phyloP scores from a whole-genome alignment of 1,140 invertebrate species.

The Polypedilum pembai region DNA sequence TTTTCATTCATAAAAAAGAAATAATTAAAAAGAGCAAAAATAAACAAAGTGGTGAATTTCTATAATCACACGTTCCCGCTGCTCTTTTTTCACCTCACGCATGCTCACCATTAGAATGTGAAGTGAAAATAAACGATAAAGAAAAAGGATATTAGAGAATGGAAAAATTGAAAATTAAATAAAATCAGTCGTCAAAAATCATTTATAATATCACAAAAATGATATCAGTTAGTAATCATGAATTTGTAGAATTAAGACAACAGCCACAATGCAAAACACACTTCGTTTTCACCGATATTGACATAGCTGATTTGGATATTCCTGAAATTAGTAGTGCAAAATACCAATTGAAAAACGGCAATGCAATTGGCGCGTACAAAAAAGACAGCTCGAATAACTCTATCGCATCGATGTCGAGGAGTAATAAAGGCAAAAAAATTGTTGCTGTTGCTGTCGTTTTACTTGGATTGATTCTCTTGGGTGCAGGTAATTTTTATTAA shows the following conservation, averaged over 20 bases:
- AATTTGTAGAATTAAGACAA: neutral
- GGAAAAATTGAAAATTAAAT: too few species aligned
- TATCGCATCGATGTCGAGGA: neutral
- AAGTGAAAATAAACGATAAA: neutral
- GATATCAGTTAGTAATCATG: slow-evolving; percentile 9
- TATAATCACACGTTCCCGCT: neutral
- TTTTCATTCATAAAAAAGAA: too few species aligned
- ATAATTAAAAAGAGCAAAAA: neutral
- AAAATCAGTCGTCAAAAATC: too few species aligned
- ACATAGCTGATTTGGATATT: slow-evolving; percentile 20
- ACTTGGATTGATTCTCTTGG: neutral
- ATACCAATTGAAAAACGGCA: slow-evolving; percentile 22
- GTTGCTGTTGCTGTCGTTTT: neutral
- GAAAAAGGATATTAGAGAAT: neutral
- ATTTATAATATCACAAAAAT: neutral
- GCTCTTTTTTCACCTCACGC: neutral
- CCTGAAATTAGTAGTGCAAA: neutral
- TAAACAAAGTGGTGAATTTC: neutral
- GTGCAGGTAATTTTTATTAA: neutral
- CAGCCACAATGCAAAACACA: neutral
- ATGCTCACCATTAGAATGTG: neutral
- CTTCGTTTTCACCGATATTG: neutral
- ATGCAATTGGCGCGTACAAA: slow-evolving; percentile 18
- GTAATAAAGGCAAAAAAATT: neutral
- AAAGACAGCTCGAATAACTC: neutral